phyloP scores from a whole-genome alignment of 2,797 vertebrate genomes.

The Nothura maculosa region DNA sequence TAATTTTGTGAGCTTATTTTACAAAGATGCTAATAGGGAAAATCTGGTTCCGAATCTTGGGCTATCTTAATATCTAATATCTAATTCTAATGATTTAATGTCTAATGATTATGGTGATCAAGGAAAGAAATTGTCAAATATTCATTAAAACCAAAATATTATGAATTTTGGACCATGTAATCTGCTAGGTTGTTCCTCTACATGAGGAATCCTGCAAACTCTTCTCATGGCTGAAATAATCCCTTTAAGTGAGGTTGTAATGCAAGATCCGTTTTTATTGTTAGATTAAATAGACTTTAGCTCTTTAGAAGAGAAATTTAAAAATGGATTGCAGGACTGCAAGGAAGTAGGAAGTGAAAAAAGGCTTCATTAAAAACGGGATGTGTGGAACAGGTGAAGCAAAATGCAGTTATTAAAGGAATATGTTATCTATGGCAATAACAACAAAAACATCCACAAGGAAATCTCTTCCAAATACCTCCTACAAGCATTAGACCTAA shows the following conservation, averaged over 20 bases:
- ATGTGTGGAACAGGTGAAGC: background rate
- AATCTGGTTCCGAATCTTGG: background rate
- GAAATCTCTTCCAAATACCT: background rate
- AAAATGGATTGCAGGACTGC: background rate
- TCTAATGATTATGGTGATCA: background rate
- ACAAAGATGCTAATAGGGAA: background rate
- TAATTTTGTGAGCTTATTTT: background rate
- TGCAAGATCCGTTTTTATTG: background rate
- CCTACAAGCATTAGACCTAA: background rate
- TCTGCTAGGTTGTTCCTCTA: background rate
- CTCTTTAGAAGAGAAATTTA: background rate
- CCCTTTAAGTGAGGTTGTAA: background rate
- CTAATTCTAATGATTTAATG: no score
- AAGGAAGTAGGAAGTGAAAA: background rate
- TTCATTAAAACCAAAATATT: background rate
- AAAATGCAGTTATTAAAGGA: background rate
- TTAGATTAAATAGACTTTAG: background rate
- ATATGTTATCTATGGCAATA: background rate
- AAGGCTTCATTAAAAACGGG: background rate
- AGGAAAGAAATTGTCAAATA: background rate
- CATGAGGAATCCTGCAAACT: background rate
- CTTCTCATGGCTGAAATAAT: background rate
- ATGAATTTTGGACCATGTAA: background rate
- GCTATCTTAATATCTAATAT: accelerated
- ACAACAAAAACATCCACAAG: background rate